Percentiles rank a stretch among this genome's conserved stretches.
Conservation (phyloP, 1,140 invertebrate species). For the Drosophila ananassae region DNA sequence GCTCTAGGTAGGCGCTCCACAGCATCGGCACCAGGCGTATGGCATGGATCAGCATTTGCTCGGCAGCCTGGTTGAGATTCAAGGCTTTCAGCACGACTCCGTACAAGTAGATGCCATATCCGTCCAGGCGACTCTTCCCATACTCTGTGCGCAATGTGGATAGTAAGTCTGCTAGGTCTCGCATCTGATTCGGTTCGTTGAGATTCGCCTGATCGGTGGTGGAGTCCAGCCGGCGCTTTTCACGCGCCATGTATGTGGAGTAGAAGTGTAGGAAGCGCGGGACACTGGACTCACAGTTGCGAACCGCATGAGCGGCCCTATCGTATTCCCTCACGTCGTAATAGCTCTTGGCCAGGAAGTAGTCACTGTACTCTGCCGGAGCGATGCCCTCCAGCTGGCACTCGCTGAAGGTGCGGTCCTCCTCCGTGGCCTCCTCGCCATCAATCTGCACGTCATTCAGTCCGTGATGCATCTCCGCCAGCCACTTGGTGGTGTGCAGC, state of each 20-base stretch:
- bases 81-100: slow-evolving; percentile 96
- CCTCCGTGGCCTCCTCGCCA: slow-evolving; percentile 78
- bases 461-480: slow-evolving; percentile 92
- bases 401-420: slow-evolving; percentile 66
- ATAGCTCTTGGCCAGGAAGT: slow-evolving; percentile 93
- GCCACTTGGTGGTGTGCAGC: slow-evolving; percentile 89
- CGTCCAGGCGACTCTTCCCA: slow-evolving; percentile 89
- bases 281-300: slow-evolving; percentile 87
- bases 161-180: slow-evolving; percentile 86
- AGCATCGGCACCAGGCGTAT: slow-evolving; percentile 91
- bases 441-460: slow-evolving; percentile 88
- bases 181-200: slow-evolving; percentile 87
- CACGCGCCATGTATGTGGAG: slow-evolving; percentile 93
- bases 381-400: slow-evolving; percentile 73
- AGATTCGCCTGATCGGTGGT: slow-evolving; percentile 90
- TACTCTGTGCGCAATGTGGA: slow-evolving; percentile 86
- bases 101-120: slow-evolving; percentile 95
- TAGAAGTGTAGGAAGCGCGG: slow-evolving; percentile 94
- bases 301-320: slow-evolving; percentile 93
- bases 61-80: slow-evolving; percentile 90
- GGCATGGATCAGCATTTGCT: slow-evolving; percentile 91
- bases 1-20: slow-evolving; percentile 97
- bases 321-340: slow-evolving; percentile 97
- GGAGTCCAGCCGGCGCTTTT: slow-evolving; percentile 94
- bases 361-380: slow-evolving; percentile 88